Conservation (phyloP, 2,888 invertebrate genomes). For the Noctuana brunneofusca region DNA sequence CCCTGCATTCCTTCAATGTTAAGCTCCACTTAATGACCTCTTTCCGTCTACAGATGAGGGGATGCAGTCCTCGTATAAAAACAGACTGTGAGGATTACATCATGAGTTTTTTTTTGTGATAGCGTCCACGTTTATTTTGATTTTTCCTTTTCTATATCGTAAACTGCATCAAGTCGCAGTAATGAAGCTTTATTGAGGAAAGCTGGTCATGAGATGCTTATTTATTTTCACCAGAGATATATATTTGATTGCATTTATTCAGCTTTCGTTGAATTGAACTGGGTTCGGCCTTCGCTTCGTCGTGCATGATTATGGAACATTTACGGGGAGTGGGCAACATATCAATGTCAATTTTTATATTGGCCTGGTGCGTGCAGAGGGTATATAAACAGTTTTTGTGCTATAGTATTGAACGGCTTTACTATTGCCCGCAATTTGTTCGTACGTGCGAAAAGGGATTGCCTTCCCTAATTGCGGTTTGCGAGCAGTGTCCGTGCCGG, state of each 20-base stretch:
- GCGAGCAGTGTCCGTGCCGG: slow-evolving; percentile 40
- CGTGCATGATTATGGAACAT: slow-evolving; percentile 13
- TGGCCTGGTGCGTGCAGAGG: slow-evolving; percentile 37
- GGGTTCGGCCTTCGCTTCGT: neutral
- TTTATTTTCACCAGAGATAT: neutral
- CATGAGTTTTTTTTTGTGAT: slow-evolving; percentile 13
- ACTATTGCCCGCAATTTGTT: slow-evolving; percentile 69
- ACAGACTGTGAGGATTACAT: slow-evolving; percentile 20
- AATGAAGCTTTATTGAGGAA: slow-evolving; percentile 5
- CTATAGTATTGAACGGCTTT: slow-evolving; percentile 43
- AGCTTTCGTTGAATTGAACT: slow-evolving; percentile 3
- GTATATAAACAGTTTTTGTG: slow-evolving; percentile 43
- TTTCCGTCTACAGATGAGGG: slow-evolving; percentile 49
- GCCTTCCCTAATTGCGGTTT: slow-evolving; percentile 65
- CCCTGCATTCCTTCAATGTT: slow-evolving; percentile 52
- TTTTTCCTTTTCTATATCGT: neutral
- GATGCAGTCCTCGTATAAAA: slow-evolving; percentile 36
- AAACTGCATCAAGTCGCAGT: neutral
- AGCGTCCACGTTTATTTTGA: neutral
- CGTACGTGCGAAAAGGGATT: slow-evolving; percentile 75
- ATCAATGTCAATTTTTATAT: slow-evolving; percentile 26
- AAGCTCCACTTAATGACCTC: slow-evolving; percentile 61
- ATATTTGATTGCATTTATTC: neutral
- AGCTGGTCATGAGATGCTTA: neutral
- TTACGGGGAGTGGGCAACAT: slow-evolving; percentile 4